phyloP scores from a whole-genome alignment of 2,797 vertebrate genomes.

The Melanotaenia maccullochi region DNA sequence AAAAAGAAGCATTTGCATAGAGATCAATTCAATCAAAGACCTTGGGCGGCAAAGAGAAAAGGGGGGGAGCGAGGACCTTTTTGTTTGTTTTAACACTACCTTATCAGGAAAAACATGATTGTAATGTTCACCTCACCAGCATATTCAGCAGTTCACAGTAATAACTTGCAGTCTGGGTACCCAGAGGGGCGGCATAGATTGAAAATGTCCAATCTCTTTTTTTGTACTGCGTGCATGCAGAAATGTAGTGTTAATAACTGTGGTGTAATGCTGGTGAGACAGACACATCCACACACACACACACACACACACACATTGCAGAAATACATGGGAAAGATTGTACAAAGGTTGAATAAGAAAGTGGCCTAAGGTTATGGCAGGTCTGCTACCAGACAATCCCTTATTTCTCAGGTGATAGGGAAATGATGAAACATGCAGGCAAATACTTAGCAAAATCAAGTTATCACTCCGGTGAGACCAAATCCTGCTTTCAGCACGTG shows the following conservation, averaged over 20 bases:
- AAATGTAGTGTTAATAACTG: conserved; percentile 62
- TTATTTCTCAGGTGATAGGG: conserved; percentile 29
- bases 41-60: conserved; percentile 57
- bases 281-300: conserved; percentile 44
- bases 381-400: conserved; percentile 33
- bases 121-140: conserved; percentile 73
- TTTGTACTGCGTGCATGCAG: conserved; percentile 45
- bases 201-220: conserved; percentile 77
- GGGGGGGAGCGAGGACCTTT: conserved; percentile 32
- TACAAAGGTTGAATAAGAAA: conserved; percentile 34
- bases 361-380: conserved; percentile 24
- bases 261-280: conserved; percentile 44
- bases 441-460: conserved; percentile 25
- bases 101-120: conserved; percentile 79
- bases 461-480: conserved; percentile 30
- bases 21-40: conserved; percentile 78
- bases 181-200: conserved; percentile 70
- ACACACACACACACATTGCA: conserved; percentile 25
- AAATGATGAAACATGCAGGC: conserved; percentile 21
- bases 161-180: conserved; percentile 69
- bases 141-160: conserved; percentile 73
- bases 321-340: conserved; percentile 26
- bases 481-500: conserved; percentile 51
- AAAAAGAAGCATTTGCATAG: conserved; percentile 75
- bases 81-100: conserved; percentile 75